phyloP scores from a whole-genome alignment of 1,140 invertebrate genomes.

The Megathymus violae region DNA sequence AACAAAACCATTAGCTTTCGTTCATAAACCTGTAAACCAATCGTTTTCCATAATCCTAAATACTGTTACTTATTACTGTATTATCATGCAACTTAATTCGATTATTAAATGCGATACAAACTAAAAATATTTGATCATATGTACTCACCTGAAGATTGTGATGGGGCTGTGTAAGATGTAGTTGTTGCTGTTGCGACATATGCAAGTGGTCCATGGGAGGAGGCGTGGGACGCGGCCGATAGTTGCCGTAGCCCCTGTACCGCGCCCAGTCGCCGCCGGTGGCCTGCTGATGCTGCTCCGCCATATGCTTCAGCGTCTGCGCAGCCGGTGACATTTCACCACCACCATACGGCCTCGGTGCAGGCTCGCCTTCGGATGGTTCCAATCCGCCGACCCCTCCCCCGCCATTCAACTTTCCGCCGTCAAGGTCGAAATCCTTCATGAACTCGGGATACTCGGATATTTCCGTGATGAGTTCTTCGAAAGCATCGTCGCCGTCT shows the following conservation, averaged over 20 bases:
- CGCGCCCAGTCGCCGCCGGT: conserved; percentile 79
- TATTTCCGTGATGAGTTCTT: conserved; percentile 94
- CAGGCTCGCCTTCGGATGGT: conserved; percentile 81
- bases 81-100: no score
- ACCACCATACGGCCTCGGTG: conserved; percentile 68
- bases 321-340: conserved; percentile 93
- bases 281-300: conserved; percentile 96
- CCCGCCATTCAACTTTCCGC: conserved; percentile 78
- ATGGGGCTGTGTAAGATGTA: conserved; percentile 92
- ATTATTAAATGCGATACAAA: no score
- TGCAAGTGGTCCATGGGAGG: conserved; percentile 86
- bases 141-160: conserved; percentile 89
- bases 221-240: conserved; percentile 86
- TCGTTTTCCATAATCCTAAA: no score
- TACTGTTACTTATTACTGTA: no score
- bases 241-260: conserved; percentile 86
- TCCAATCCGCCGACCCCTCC: conserved; percentile 57
- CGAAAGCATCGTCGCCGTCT: conserved; percentile 92
- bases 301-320: conserved; percentile 97
- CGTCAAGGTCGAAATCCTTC: conserved; percentile 90
- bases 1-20: no score
- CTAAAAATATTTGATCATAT: no score
- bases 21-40: no score
- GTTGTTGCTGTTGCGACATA: conserved; percentile 94
- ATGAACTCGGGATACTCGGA: conserved; percentile 93